phyloP scores from a whole-genome alignment of 2,888 invertebrate genomes.

The Andrena bicolor region DNA sequence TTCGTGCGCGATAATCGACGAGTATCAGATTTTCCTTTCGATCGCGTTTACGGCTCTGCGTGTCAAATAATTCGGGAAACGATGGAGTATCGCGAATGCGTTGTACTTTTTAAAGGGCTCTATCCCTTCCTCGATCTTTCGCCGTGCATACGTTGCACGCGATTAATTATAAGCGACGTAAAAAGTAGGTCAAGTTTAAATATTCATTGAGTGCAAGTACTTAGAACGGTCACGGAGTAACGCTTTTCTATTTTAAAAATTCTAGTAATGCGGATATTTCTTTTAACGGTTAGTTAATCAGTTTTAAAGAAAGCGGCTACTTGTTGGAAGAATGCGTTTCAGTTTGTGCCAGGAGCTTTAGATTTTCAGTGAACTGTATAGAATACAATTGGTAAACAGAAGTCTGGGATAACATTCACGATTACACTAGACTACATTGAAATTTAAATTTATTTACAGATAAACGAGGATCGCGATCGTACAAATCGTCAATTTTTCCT shows the following conservation, averaged over 20 bases:
- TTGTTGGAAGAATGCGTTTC: neutral
- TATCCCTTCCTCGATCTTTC: neutral
- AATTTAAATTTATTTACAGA: too few relatives aligned
- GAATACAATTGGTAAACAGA: neutral
- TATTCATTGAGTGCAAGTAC: conserved; percentile 15
- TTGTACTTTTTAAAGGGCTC: neutral
- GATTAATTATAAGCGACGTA: neutral
- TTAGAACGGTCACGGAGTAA: neutral
- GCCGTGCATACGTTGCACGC: neutral
- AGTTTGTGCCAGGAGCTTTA: neutral
- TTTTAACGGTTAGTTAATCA: too few relatives aligned
- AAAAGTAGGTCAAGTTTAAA: conserved; percentile 49
- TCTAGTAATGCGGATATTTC: neutral
- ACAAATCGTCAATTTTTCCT: too few relatives aligned
- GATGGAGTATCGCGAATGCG: neutral
- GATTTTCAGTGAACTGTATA: neutral
- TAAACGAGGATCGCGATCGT: too few relatives aligned
- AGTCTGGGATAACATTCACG: neutral
- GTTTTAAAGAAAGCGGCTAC: neutral
- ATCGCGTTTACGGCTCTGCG: neutral
- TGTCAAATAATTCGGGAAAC: neutral
- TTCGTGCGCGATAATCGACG: neutral
- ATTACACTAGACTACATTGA: too few relatives aligned
- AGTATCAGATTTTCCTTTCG: conserved; percentile 14
- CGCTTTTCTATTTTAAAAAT: neutral